phyloP scores from a whole-genome alignment of 2,113 vertebrate genomes.

The Chauna torquata region DNA sequence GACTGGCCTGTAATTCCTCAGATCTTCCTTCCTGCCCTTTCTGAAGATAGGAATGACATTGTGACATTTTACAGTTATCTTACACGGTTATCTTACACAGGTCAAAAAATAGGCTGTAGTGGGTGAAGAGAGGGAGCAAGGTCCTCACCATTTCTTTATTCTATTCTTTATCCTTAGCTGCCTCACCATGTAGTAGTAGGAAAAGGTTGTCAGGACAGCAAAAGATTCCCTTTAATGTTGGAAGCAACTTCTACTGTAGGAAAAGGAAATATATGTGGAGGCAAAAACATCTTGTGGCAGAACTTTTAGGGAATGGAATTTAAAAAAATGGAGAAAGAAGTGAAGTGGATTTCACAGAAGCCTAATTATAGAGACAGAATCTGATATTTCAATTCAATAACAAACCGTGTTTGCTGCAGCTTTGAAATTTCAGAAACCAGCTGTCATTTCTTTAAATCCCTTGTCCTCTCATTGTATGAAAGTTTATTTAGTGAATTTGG shows the following conservation, averaged over 20 bases:
- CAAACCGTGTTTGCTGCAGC: background rate
- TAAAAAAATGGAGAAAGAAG: background rate
- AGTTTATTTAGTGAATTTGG: background rate
- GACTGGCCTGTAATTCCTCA: background rate
- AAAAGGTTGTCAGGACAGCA: background rate
- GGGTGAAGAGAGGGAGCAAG: background rate
- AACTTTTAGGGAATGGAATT: background rate
- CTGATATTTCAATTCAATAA: background rate
- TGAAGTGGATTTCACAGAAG: background rate
- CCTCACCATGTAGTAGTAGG: background rate
- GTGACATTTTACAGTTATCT: background rate
- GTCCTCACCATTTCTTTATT: background rate
- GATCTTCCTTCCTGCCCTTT: background rate
- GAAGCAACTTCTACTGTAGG: background rate
- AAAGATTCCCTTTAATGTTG: background rate
- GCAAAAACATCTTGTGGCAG: background rate
- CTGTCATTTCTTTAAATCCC: background rate
- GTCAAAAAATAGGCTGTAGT: background rate
- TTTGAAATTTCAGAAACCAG: background rate
- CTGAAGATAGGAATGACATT: background rate
- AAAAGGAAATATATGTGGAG: background rate
- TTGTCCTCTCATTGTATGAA: background rate
- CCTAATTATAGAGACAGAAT: background rate
- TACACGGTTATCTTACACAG: background rate
- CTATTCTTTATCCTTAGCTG: background rate